These are phyloP conservation scores for Antidorcas marsupialis DNA, from an alignment of 2,113 vertebrate genomes.

Conservation along the genomic window DNA sequence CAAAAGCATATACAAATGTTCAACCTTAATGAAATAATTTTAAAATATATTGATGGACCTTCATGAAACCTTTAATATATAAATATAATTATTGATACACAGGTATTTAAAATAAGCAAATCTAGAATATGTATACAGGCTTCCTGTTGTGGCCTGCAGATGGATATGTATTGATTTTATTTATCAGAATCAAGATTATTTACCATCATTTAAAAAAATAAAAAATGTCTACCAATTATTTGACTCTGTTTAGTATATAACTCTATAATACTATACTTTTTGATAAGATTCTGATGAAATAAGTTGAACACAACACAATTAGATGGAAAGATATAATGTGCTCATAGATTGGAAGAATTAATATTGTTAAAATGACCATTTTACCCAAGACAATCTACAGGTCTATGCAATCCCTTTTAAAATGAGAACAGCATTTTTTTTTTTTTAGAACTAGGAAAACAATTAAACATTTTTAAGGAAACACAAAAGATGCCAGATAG, in stretches of 20 bases:
- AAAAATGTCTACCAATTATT: neutral
- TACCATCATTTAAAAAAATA: constrained; percentile 18
- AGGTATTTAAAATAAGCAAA: neutral
- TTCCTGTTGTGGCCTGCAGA: neutral
- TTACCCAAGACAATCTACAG: neutral
- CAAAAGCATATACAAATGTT: neutral
- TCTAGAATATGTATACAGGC: neutral
- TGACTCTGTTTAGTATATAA: constrained; percentile 69
- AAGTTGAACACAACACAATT: neutral
- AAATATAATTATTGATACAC: neutral
- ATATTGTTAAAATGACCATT: neutral
- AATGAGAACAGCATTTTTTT: neutral
- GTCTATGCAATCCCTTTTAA: neutral
- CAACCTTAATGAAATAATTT: neutral
- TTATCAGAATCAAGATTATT: neutral
- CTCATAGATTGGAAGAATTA: neutral
- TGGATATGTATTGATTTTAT: neutral
- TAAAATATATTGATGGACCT: neutral
- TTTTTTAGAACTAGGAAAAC: neutral
- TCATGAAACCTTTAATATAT: neutral
- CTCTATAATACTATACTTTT: constrained; percentile 65
- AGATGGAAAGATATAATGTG: neutral
- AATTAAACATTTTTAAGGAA: neutral
- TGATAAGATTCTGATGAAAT: neutral
- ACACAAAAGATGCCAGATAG: neutral